phyloP scores from a whole-genome alignment of 2,113 vertebrate genomes.

The Alaudala cheleensis region DNA sequence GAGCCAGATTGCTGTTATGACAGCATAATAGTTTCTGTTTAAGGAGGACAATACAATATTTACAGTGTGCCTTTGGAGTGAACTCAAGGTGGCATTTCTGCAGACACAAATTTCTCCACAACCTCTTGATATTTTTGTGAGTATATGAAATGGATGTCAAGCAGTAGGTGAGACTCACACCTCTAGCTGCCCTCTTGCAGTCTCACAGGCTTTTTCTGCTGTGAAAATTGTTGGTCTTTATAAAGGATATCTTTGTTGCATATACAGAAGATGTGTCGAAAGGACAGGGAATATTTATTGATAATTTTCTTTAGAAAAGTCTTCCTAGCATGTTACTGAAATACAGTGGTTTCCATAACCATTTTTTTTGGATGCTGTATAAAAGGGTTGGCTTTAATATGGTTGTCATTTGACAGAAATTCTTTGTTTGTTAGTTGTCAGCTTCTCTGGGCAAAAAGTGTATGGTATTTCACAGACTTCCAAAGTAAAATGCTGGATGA shows the following conservation, averaged over 20 bases:
- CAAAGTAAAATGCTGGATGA: not conserved
- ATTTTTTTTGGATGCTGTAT: not conserved
- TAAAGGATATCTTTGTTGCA: not conserved
- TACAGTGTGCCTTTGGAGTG: not conserved
- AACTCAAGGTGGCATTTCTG: not conserved
- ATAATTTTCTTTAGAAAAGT: not conserved
- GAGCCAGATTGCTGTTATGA: not conserved
- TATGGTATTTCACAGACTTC: not conserved
- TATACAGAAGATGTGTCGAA: not conserved
- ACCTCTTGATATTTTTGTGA: not conserved
- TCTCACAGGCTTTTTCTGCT: not conserved
- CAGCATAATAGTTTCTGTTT: not conserved
- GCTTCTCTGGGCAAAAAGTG: not conserved
- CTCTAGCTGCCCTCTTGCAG: not conserved
- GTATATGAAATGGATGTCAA: not conserved
- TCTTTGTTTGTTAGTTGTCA: not conserved
- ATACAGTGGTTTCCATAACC: not conserved
- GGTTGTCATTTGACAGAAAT: not conserved
- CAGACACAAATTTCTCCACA: not conserved
- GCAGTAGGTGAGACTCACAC: not conserved
- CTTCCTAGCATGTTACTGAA: not conserved
- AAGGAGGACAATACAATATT: not conserved
- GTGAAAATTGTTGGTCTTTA: not conserved
- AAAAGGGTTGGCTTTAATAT: not conserved
- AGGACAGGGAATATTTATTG: not conserved